These are phyloP conservation scores for Ceyx erithaca DNA, from an alignment of 2,797 vertebrate genomes.

Conservation along the genomic window DNA sequence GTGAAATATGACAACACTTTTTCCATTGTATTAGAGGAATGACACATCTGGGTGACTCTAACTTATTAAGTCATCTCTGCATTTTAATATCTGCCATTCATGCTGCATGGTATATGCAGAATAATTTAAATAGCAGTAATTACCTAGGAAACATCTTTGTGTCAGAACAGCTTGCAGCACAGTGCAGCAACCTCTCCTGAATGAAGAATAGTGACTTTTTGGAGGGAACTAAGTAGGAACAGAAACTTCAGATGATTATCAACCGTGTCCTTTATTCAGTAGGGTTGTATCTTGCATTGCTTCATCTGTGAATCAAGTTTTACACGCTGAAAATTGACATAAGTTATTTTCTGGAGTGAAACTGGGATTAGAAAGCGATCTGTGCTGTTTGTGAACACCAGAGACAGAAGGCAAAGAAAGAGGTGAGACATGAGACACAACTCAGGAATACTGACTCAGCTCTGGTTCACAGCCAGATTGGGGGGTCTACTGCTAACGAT, in stretches of 20 bases:
- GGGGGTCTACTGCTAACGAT: neutral
- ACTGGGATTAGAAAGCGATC: neutral
- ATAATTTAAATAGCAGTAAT: slow-evolving; percentile 39
- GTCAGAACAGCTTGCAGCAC: neutral
- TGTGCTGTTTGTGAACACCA: neutral
- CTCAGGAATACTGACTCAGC: neutral
- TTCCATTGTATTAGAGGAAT: neutral
- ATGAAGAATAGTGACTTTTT: neutral
- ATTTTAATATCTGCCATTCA: slow-evolving; percentile 34
- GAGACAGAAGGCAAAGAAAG: neutral
- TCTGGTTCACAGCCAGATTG: neutral
- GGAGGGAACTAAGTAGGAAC: neutral
- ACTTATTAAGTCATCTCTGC: slow-evolving; percentile 28
- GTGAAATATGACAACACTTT: neutral
- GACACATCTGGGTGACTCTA: neutral
- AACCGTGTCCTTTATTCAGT: neutral
- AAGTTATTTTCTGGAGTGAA: neutral
- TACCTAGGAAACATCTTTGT: neutral
- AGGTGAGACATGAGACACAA: neutral
- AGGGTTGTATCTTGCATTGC: neutral
- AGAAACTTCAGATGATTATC: neutral
- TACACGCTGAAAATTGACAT: neutral
- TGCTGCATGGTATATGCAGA: neutral
- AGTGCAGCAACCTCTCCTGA: neutral
- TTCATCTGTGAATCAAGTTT: neutral